Evolutionary conservation across 1,140 invertebrate species (phyloP), one percentile per base, ranked within the genome.

Genomic region (Intoshia linei): DNA sequence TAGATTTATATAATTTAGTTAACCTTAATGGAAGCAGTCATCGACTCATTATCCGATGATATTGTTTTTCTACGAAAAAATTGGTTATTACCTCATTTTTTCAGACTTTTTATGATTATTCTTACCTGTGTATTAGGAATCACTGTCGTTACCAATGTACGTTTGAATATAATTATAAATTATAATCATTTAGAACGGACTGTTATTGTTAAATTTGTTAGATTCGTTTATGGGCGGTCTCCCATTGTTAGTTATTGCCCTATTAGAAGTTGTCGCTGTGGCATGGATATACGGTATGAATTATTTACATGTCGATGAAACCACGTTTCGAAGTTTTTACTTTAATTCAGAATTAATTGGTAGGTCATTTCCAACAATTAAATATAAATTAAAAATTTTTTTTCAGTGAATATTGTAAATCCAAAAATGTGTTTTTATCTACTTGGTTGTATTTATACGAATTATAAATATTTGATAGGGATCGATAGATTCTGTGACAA

Each of bases 141-240:
- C n/a, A n/a, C n/a, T n/a, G n/a, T n/a, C n/a, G n/a, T n/a, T n/a
- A n/a, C n/a, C n/a, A n/a, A n/a, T n/a, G n/a, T n/a, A n/a, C n/a
- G n/a, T n/a, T n/a, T n/a, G n/a, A n/a, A n/a, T 27, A n/a, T 27
- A 27, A 27, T 27, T 10, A 27, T 27, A n/a, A 27, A n/a, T 27
- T 41, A 33, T 42, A n/a, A 41, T 24, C 23, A 43, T 40, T 2
- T 31, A 56, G 49, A 49, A 70, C 45, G 72, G 72, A 4, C 71
- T 72, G 67, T 74, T 73, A 49, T 70, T 71, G 67, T 55, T 75
- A 3, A 71, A 74, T 47, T 46, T 76, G 40, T 72, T 75, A 67
- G 73, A 75, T 46, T 72, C 72, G 46, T 74, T 75, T 46, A 71
- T 71, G 0, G 72, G 71, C 13, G 73, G 73, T 45, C 74, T 71